Evolutionary conservation across 2,797 vertebrate genomes (phyloP).

Genomic region (Clamator glandarius): DNA sequence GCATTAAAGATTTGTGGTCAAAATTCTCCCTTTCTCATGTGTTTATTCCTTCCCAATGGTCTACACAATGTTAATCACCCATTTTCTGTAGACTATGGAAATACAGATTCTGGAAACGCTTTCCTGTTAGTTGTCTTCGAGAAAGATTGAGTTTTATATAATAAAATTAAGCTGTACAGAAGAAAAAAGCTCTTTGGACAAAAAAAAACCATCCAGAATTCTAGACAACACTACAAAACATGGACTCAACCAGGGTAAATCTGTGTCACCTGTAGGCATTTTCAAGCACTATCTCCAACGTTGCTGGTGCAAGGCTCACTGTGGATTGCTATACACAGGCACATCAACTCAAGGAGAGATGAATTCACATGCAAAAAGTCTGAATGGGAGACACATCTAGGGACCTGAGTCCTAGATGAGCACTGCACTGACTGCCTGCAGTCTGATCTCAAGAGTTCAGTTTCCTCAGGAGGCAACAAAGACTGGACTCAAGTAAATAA

Average conservation of each 20-base stretch:
- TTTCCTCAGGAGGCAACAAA: neutral
- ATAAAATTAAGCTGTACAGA: neutral
- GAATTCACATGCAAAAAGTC: neutral
- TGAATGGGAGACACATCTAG: neutral
- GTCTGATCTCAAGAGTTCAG: neutral
- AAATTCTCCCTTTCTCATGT: neutral
- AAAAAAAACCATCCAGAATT: neutral
- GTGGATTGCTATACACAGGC: neutral
- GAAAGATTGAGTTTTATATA: neutral
- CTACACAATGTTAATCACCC: neutral
- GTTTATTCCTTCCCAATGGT: neutral
- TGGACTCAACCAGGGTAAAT: neutral
- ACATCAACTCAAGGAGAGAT: neutral
- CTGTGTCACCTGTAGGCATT: neutral
- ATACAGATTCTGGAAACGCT: neutral
- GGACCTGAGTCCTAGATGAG: neutral
- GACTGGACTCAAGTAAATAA: accelerated
- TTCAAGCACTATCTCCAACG: neutral
- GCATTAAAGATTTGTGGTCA: neutral
- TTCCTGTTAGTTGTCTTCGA: neutral
- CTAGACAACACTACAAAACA: neutral
- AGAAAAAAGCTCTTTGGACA: neutral
- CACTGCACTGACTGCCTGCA: neutral
- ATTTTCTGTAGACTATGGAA: neutral
- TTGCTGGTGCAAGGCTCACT: accelerated